Conservation (phyloP, 2,113 vertebrate species). For the Seriola quinqueradiata region DNA sequence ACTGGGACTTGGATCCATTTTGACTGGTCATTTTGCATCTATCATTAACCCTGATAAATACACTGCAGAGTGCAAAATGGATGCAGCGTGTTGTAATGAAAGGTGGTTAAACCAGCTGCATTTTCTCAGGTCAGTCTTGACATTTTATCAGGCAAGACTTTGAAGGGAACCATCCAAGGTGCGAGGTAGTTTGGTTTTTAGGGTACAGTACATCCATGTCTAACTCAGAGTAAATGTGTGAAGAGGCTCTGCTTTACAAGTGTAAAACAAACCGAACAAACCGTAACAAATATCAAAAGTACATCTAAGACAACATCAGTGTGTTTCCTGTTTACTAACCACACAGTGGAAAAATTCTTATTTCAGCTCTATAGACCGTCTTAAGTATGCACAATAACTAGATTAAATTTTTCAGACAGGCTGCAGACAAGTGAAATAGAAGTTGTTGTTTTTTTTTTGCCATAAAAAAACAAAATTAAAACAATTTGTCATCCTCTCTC, state of each 20-base stretch:
- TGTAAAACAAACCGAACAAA: background rate
- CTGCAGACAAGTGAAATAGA: background rate
- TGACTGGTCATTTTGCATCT: background rate
- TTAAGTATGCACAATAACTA: background rate
- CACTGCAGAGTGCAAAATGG: background rate
- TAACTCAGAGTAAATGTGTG: no score
- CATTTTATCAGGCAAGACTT: background rate
- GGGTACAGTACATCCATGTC: background rate
- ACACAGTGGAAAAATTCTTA: background rate
- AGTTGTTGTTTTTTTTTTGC: no score
- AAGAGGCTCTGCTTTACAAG: no score
- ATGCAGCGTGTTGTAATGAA: background rate
- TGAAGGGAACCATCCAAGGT: background rate
- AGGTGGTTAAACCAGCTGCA: background rate
- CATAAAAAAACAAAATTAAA: background rate
- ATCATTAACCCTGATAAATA: background rate
- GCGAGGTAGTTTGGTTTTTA: background rate
- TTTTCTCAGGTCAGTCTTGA: background rate
- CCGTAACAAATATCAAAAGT: background rate
- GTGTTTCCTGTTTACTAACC: conserved; percentile 14
- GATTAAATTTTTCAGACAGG: background rate
- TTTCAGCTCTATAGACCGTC: background rate
- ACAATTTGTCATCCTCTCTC: conserved; percentile 2
- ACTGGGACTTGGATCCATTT: background rate
- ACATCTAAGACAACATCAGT: background rate